Base-by-base conservation (phyloP, 30 jellyfish, hydroid and myxozoan genomes). In the Nemopilema nomurai region DNA sequence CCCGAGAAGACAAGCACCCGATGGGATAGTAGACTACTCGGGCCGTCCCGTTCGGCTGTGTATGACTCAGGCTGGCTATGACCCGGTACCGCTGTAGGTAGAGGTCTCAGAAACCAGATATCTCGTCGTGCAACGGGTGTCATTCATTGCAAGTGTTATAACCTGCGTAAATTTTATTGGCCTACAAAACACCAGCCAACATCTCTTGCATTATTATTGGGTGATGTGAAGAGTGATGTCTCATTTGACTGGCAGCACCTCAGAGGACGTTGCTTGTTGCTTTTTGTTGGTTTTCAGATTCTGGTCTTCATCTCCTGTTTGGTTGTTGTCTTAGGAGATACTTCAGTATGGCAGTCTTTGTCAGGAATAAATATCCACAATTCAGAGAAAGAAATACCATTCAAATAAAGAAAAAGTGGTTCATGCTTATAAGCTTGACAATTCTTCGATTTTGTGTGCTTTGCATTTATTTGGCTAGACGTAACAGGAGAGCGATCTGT, bases 1-100 rank as follows among this genome's bases (percentile, higher is more conserved):
- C 87, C 87, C 24, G 53, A 57, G 52, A 71, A 66, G 67, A 6
- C 26, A 49, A 50, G 65, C 76, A 17, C 87, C 1, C 87, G 31
- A 72, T 33, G n/a, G 87, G 87, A 77, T 26, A 51, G 64, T 65
- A 52, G 87, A 51, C 87, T 3, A 77, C 63, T 52, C 33, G 26
- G 26, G 68, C 74, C 74, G 18, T 77, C 74, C 41, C 65, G 20
- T 18, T 77, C 32, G 87, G 87, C 49, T 19, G 67, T 52, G 76
- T 72, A 77, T 77, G 63, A 77, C 28, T 51, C 6, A 29, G 52
- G 49, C 49, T 79, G 31, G 18, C 21, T 79, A 1, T 79, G 89
- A 62, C 89, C 89, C 57, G 53, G 89, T 0, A 49, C 19, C 27
- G 30, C 28, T 79, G 71, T 41, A 41, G 6, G 57, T 41, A n/a